These are phyloP conservation scores for Apaloderma vittatum DNA, from an alignment of 2,113 vertebrate species.

Conservation along the genomic window DNA sequence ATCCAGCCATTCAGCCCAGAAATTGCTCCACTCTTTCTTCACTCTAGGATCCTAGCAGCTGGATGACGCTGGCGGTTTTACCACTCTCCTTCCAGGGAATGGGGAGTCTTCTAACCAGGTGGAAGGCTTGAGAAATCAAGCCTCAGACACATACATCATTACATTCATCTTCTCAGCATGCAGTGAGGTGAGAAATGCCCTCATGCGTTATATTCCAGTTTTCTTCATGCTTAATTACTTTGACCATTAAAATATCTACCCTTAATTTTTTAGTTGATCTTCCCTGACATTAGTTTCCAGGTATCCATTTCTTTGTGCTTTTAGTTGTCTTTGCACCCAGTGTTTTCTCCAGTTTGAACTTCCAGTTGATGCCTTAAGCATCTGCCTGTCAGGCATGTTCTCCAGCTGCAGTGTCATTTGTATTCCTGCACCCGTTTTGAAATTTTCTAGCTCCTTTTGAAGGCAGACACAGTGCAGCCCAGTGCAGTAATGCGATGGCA, in stretches of 20 bases:
- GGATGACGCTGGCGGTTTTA: neutral
- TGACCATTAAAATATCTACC: neutral
- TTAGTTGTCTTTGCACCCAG: neutral
- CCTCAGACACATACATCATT: neutral
- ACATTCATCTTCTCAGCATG: neutral
- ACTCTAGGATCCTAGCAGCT: neutral
- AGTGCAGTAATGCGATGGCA: neutral
- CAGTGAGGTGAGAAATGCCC: neutral
- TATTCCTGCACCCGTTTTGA: neutral
- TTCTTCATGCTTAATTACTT: neutral
- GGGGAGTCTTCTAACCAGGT: neutral
- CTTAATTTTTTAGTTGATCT: neutral
- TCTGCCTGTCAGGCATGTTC: neutral
- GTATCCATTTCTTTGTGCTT: neutral
- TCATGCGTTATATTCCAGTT: neutral
- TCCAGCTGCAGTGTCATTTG: neutral
- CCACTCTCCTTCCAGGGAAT: neutral
- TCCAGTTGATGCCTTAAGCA: neutral
- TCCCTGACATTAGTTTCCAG: neutral
- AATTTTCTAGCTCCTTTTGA: neutral
- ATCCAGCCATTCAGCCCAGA: neutral
- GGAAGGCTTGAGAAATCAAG: neutral
- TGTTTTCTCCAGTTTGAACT: neutral
- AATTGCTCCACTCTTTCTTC: neutral
- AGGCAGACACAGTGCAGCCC: fast-evolving